Evolutionary conservation across 2,113 vertebrate species (phyloP).

Genomic region (Fukomys damarensis): DNA sequence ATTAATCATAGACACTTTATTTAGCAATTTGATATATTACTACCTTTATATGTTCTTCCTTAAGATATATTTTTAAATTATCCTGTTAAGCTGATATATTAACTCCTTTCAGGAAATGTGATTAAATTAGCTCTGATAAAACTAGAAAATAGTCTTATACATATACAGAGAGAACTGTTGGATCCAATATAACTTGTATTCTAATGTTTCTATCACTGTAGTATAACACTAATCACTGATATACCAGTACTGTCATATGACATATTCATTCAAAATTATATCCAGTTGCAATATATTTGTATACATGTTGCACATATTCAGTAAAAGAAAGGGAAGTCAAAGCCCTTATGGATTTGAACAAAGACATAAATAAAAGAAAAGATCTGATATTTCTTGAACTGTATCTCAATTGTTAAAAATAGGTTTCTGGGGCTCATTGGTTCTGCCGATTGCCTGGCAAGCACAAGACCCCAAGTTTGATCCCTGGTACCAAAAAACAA

Average conservation of each 20-base stretch:
- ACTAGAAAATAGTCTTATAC: neutral
- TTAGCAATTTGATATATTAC: neutral
- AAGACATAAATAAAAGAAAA: neutral
- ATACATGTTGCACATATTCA: neutral
- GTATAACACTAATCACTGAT: neutral
- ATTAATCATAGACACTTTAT: constrained; percentile 24
- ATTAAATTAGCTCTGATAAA: neutral
- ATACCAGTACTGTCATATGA: neutral
- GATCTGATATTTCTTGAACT: neutral
- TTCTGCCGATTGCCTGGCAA: no score
- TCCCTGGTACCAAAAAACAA: no score
- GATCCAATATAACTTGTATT: neutral
- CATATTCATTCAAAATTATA: neutral
- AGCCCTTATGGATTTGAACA: neutral
- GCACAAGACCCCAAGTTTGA: no score
- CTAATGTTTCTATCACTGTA: neutral
- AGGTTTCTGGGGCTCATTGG: no score
- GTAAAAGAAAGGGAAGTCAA: neutral
- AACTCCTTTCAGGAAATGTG: neutral
- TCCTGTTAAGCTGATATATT: neutral
- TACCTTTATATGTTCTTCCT: neutral
- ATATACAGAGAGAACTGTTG: neutral
- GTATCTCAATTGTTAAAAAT: neutral
- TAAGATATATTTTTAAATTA: constrained; percentile 36
- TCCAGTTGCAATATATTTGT: neutral